A percentile compares a stretch with the other conserved stretches of the same genome.
These are phyloP conservation scores for Paralichthys olivaceus DNA, from an alignment of 2,113 vertebrate genomes.

Conservation along the genomic window DNA sequence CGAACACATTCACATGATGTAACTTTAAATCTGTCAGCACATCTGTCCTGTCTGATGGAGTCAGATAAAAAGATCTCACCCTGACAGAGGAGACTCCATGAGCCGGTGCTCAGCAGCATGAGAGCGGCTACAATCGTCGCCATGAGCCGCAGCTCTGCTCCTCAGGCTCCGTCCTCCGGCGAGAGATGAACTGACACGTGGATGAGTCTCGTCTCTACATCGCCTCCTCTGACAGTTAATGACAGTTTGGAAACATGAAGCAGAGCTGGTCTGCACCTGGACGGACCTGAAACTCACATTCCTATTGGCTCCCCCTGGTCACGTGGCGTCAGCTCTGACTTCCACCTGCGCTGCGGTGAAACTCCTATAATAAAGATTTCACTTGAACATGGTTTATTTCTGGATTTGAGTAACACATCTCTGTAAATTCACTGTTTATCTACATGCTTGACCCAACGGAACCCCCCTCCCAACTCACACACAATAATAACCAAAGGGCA, in stretches of 20 bases:
- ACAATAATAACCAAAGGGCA: too few species aligned
- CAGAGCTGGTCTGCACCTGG: slow-evolving; percentile 54
- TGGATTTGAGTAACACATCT: too few species aligned
- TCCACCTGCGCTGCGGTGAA: slow-evolving; percentile 38
- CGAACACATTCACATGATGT: background rate
- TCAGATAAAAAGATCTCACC: slow-evolving; percentile 40
- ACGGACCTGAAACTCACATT: slow-evolving; percentile 16
- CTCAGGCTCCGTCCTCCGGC: slow-evolving; percentile 3
- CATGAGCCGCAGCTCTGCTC: slow-evolving; percentile 51
- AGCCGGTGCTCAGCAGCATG: slow-evolving; percentile 33
- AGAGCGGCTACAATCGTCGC: slow-evolving; percentile 43
- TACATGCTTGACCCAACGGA: too few species aligned
- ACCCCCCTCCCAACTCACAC: too few species aligned
- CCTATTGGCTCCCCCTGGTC: slow-evolving; percentile 58
- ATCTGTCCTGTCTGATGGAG: background rate
- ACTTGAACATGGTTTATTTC: background rate
- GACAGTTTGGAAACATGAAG: background rate
- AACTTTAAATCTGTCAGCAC: background rate
- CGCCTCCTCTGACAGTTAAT: background rate
- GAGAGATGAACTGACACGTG: background rate
- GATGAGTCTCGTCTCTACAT: slow-evolving; percentile 2
- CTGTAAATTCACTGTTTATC: too few species aligned
- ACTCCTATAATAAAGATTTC: background rate
- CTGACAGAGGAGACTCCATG: slow-evolving; percentile 35
- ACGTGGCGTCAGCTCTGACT: slow-evolving; percentile 46